Evolutionary conservation across 2,888 invertebrate genomes (phyloP), one percentile per base, ranked within the genome.

Genomic region (Zygogramma bicolorata): DNA sequence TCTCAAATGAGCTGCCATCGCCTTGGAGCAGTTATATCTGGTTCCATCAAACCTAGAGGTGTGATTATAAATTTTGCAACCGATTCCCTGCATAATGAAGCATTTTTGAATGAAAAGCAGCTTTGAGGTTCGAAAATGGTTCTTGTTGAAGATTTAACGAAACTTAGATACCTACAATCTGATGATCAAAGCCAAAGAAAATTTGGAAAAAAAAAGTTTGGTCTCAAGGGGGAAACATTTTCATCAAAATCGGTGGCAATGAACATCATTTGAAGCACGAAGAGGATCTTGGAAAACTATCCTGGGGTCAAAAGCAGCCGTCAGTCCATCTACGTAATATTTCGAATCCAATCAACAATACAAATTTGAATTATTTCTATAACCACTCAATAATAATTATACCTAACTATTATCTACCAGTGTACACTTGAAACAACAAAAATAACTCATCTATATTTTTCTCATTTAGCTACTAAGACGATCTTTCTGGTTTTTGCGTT

Each of bases 151-250:
- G 29, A 29, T 29, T 29, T 29, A 53, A 53, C 53, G 15, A 53
- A 53, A 53, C 53, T 53, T 18, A 10, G 53, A 20, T n/a, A n/a
- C n/a, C n/a, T 53, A 53, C 20, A 53, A 53, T 53, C 53, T 53
- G 53, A 53, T 53, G 53, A 53, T 53, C 53, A 53, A 53, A 53
- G 53, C 53, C 18, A 53, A 53, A 53, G 53, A 22, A 18, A 53
- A 53, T 18, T 53, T 53, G 3, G 53, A 53, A 53, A 53, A 22
- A 20, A 53, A 53, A 53, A 18, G 53, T 53, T 53, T 53, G 53
- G 53, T 53, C 53, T 18, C 53, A 53, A 20, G 53, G 53, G 20
- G 53, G 53, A 18, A 53, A 53, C 18, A 53, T 53, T 53, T 53
- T 53, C 53, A 8, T 18, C 53, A 53, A 53, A 53, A 53, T 18